Conservation (phyloP, 2,888 invertebrate species). For the Cerceris rybyensis region DNA sequence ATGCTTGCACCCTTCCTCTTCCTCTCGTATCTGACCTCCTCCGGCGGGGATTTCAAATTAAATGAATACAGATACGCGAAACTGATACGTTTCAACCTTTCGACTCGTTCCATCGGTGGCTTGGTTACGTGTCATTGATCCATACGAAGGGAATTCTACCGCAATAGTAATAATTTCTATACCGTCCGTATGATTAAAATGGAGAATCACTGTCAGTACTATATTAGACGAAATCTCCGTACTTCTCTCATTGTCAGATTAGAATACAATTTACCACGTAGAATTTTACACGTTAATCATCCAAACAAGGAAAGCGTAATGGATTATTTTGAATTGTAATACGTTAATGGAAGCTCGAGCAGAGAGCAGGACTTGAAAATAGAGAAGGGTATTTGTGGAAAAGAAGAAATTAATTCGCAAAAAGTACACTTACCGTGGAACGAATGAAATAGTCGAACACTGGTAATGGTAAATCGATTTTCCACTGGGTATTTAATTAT, state of each 20-base stretch:
- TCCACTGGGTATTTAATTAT: slow-evolving; percentile 19
- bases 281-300: no score
- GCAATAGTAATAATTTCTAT: slow-evolving; percentile 36
- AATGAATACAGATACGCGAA: slow-evolving; percentile 70
- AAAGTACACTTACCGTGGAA: neutral
- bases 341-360: neutral
- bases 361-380: no score
- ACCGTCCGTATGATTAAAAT: slow-evolving; percentile 44
- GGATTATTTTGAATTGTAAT: no score
- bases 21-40: slow-evolving; percentile 59
- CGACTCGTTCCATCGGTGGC: slow-evolving; percentile 12
- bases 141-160: slow-evolving; percentile 13
- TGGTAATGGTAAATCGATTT: slow-evolving; percentile 1
- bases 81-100: slow-evolving; percentile 65
- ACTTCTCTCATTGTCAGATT: neutral
- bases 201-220: slow-evolving; percentile 37
- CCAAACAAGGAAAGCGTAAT: no score
- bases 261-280: no score
- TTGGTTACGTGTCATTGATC: slow-evolving; percentile 6
- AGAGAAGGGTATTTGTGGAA: no score
- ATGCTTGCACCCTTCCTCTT: slow-evolving; percentile 66
- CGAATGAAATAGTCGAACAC: slow-evolving; percentile 17
- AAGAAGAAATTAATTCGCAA: neutral
- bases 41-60: slow-evolving; percentile 64
- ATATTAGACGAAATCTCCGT: slow-evolving; percentile 31